Evolutionary conservation across 1,140 invertebrate genomes (phyloP).

Genomic region (Spodoptera frugiperda): DNA sequence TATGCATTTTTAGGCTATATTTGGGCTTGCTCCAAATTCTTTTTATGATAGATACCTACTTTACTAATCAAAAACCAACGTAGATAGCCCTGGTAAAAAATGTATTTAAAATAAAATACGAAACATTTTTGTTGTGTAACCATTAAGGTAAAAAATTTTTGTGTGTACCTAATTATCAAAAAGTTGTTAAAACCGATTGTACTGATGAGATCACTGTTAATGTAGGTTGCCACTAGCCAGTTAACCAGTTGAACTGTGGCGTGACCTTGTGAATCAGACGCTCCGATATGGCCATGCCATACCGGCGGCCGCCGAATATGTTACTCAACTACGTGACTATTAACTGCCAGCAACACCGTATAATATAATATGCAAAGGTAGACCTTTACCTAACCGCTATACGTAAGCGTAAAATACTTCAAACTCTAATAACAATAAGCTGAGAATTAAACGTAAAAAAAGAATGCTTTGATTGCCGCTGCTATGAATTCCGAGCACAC

Average conservation of each 20-base stretch:
- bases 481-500: not conserved
- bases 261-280: slow-evolving; percentile 80
- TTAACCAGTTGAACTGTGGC: slow-evolving; percentile 75
- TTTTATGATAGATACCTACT: too few relatives aligned
- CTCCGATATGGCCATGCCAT: slow-evolving; percentile 73
- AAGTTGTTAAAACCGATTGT: slow-evolving; percentile 49
- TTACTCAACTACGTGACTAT: slow-evolving; percentile 49
- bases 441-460: slow-evolving; percentile 1
- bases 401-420: not conserved
- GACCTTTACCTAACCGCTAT: slow-evolving; percentile 12
- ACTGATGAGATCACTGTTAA: slow-evolving; percentile 76
- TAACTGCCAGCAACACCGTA: slow-evolving; percentile 21
- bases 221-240: slow-evolving; percentile 63
- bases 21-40: too few relatives aligned
- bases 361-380: slow-evolving; percentile 26
- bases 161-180: slow-evolving; percentile 15
- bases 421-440: not conserved
- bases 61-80: too few relatives aligned
- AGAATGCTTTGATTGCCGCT: slow-evolving; percentile 1
- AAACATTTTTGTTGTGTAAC: too few relatives aligned
- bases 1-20: too few relatives aligned
- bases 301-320: slow-evolving; percentile 58
- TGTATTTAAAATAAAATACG: too few relatives aligned
- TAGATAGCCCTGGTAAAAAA: too few relatives aligned
- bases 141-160: not conserved